A percentile compares a stretch with the other conserved stretches of the same genome.
These are phyloP conservation scores for Hipparchia sbordonii DNA, from an alignment of 2,888 invertebrate genomes.

Conservation along the genomic window DNA sequence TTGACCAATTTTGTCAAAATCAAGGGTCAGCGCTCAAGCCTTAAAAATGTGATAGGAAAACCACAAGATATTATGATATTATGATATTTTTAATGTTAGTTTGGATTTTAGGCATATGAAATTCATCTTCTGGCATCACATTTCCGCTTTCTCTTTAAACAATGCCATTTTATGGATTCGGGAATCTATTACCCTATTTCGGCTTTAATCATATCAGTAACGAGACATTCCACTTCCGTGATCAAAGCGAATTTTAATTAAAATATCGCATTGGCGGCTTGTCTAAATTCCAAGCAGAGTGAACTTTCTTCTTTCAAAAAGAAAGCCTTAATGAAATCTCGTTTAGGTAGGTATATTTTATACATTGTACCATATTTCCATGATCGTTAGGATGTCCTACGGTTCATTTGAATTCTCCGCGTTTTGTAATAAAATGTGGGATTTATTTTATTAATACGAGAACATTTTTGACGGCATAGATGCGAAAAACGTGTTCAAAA, in stretches of 20 bases:
- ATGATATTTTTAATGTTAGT: too few relatives aligned
- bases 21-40: too few relatives aligned
- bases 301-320: constrained; percentile 60
- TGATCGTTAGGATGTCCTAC: constrained; percentile 24
- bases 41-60: too few relatives aligned
- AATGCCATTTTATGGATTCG: not conserved
- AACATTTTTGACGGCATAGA: constrained; percentile 10
- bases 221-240: constrained; percentile 72
- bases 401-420: constrained; percentile 22
- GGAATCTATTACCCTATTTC: constrained; percentile 59
- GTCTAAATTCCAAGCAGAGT: constrained; percentile 72
- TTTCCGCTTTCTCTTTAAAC: not conserved
- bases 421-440: constrained; percentile 48
- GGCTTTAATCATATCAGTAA: constrained; percentile 71
- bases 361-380: constrained; percentile 26
- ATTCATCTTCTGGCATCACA: not conserved
- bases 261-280: constrained; percentile 74
- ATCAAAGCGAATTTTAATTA: constrained; percentile 79
- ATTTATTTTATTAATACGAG: constrained; percentile 11
- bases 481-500: constrained; percentile 14
- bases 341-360: constrained; percentile 46
- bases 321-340: constrained; percentile 68
- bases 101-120: too few relatives aligned
- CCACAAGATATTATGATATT: too few relatives aligned
- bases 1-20: too few relatives aligned